Evolutionary conservation across 2,888 invertebrate genomes (phyloP).

Genomic region (Trissolcus japonicus): DNA sequence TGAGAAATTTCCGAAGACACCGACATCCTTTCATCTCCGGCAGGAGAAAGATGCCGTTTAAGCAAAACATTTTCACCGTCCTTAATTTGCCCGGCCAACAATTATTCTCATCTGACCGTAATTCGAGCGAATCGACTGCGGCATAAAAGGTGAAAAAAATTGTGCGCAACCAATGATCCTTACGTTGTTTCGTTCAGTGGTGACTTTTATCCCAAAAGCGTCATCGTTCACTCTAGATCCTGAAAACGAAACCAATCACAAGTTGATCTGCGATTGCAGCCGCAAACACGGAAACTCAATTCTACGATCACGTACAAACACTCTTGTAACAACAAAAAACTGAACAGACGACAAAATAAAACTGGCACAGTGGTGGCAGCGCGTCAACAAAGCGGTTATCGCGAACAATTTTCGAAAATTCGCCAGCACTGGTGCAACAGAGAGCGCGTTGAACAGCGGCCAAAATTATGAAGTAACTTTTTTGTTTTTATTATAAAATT

Average conservation of each 20-base stretch:
- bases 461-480: neutral
- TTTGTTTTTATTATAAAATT: neutral
- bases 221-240: conserved; percentile 9
- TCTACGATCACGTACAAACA: conserved; percentile 23
- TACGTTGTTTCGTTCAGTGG: conserved; percentile 19
- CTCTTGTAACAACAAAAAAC: conserved; percentile 15
- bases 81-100: conserved; percentile 46
- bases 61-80: conserved; percentile 50
- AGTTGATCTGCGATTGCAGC: conserved; percentile 5
- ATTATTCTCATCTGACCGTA: conserved; percentile 45
- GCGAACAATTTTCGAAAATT: neutral
- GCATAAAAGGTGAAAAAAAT: neutral
- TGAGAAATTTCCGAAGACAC: conserved; percentile 1
- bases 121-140: conserved; percentile 11
- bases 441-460: neutral
- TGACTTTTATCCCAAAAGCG: conserved; percentile 27
- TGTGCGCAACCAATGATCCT: conserved; percentile 7
- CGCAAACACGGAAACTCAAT: conserved; percentile 27
- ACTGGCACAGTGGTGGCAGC: conserved; percentile 32
- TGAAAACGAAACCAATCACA: conserved; percentile 22
- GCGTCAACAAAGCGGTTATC: conserved; percentile 20
- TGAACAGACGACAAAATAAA: conserved; percentile 6
- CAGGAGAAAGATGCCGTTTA: conserved; percentile 38
- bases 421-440: neutral
- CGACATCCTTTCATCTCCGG: conserved; percentile 47